Evolutionary conservation across 1,140 invertebrate species (phyloP).

Genomic region (Monomorium pharaonis): DNA sequence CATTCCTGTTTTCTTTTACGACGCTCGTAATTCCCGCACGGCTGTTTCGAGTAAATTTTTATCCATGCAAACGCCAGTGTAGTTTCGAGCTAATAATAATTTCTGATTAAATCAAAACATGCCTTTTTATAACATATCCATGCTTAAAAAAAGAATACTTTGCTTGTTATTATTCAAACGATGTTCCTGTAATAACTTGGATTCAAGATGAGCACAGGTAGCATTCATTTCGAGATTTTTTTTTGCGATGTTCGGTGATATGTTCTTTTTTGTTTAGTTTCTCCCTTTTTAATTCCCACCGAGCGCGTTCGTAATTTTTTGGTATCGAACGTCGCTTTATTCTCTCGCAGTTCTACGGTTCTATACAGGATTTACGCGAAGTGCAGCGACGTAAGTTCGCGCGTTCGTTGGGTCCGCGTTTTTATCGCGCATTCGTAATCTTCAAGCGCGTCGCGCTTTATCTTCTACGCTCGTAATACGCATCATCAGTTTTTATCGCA

Average conservation of each 20-base stretch:
- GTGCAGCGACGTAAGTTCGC: neutral
- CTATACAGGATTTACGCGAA: neutral
- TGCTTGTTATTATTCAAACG: neutral
- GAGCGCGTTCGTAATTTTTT: neutral
- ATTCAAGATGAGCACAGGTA: neutral
- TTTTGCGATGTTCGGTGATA: too few species aligned
- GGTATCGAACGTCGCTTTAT: neutral
- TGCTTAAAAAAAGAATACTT: neutral
- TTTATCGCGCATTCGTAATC: constrained; percentile 7
- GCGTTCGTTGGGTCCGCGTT: neutral
- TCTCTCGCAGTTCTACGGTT: neutral
- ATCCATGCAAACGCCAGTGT: neutral
- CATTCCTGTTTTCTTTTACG: constrained; percentile 60
- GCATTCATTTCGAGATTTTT: neutral
- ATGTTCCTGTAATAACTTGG: neutral
- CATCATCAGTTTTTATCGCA: constrained; percentile 26
- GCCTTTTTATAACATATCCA: neutral
- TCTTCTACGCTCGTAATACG: constrained; percentile 4
- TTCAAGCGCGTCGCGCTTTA: neutral
- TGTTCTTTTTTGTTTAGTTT: neutral
- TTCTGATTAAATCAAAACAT: constrained; percentile 33
- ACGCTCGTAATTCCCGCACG: constrained; percentile 36
- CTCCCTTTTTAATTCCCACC: neutral
- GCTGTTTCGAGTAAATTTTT: constrained; percentile 14
- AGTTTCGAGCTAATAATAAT: neutral